These are phyloP conservation scores for Zhuqinia jingwanae DNA, from an alignment of 2,888 invertebrate species.

Conservation along the genomic window DNA sequence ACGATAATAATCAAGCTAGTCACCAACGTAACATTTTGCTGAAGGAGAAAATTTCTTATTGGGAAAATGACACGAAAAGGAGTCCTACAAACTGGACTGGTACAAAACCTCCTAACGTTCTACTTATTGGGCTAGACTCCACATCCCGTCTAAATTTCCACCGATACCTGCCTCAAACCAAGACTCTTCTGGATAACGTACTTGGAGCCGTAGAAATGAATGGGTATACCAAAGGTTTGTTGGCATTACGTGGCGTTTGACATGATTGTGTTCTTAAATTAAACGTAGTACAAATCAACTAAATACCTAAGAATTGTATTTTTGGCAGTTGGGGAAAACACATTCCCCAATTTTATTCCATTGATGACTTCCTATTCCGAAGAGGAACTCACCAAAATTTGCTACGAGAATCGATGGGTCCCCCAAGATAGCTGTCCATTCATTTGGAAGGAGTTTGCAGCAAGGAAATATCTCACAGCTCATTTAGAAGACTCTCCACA, in stretches of 20 bases:
- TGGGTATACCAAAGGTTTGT: slow-evolving; percentile 96
- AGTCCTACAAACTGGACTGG: neutral
- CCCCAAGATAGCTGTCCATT: slow-evolving; percentile 87
- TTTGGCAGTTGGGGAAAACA: slow-evolving; percentile 87
- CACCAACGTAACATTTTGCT: neutral
- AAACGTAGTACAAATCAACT: neutral
- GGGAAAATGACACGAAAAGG: neutral
- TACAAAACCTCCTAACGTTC: slow-evolving; percentile 38
- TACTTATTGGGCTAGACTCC: slow-evolving; percentile 88
- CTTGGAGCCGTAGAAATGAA: slow-evolving; percentile 88
- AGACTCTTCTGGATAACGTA: slow-evolving; percentile 83
- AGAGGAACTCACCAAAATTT: slow-evolving; percentile 74
- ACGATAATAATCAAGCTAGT: neutral
- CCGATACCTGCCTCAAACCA: slow-evolving; percentile 82
- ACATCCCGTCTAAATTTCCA: slow-evolving; percentile 92
- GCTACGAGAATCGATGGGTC: slow-evolving; percentile 77
- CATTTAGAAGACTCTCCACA: slow-evolving; percentile 86
- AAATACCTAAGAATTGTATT: neutral
- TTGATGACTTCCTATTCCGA: slow-evolving; percentile 86
- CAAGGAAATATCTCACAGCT: slow-evolving; percentile 80
- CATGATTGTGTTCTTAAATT: neutral
- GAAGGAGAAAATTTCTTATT: too few relatives aligned
- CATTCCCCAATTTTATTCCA: slow-evolving; percentile 94
- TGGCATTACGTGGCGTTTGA: neutral
- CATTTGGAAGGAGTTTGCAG: slow-evolving; percentile 88